Evolutionary conservation across 2,888 invertebrate species (phyloP).

Genomic region (Euspilapteryx auroguttella): DNA sequence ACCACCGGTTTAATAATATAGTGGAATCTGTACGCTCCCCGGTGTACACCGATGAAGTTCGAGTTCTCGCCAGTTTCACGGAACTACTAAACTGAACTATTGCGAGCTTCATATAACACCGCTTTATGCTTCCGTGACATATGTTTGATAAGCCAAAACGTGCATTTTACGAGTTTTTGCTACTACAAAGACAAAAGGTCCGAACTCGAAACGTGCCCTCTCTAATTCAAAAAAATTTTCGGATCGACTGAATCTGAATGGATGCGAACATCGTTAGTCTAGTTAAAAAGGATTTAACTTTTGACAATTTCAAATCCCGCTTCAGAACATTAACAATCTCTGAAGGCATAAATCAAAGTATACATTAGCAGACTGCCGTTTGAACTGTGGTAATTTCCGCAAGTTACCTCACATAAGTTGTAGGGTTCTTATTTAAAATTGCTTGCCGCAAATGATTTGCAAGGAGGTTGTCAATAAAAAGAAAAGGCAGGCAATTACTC

Average conservation of each 20-base stretch:
- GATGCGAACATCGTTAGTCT: too few relatives aligned
- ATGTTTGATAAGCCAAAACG: not conserved
- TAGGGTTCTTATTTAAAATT: slow-evolving; percentile 3
- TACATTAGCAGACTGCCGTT: too few relatives aligned
- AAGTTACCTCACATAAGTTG: not conserved
- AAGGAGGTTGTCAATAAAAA: slow-evolving; percentile 24
- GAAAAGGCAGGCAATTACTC: slow-evolving; percentile 36
- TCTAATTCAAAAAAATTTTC: too few relatives aligned
- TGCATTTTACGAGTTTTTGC: too few relatives aligned
- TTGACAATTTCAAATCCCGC: too few relatives aligned
- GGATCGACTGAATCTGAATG: too few relatives aligned
- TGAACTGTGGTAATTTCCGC: too few relatives aligned
- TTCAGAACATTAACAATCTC: too few relatives aligned
- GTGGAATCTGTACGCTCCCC: not conserved
- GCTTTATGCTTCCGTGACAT: slow-evolving; percentile 1
- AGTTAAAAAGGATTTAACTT: too few relatives aligned
- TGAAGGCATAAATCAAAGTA: too few relatives aligned
- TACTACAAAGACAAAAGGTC: too few relatives aligned
- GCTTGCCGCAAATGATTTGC: slow-evolving; percentile 6
- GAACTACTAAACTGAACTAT: slow-evolving; percentile 24
- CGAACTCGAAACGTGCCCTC: too few relatives aligned
- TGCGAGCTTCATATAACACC: slow-evolving; percentile 1
- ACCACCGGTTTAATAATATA: slow-evolving; percentile 30
- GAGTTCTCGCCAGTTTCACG: slow-evolving; percentile 8
- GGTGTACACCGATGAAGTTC: slow-evolving; percentile 19